These are phyloP conservation scores for Panagrolaimus sp. DNA, from an alignment of 1,140 invertebrate species.

Conservation along the genomic window DNA sequence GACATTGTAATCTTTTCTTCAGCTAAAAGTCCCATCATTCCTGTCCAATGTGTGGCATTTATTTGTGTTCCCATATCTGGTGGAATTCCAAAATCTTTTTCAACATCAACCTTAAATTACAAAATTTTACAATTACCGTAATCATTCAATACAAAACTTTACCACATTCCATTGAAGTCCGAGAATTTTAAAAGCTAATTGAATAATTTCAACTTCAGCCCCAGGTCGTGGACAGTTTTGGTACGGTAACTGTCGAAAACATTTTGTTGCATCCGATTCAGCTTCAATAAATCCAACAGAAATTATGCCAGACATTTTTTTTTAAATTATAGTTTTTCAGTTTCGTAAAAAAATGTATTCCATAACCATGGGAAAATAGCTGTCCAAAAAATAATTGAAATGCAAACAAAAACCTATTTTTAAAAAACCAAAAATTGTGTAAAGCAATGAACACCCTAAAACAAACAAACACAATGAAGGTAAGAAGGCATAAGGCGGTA, in stretches of 20 bases:
- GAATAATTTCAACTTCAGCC: conserved; percentile 37
- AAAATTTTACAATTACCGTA: conserved; percentile 11
- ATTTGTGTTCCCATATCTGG: conserved; percentile 17
- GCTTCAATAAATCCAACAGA: conserved; percentile 32
- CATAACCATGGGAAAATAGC: background rate
- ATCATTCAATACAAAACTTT: background rate
- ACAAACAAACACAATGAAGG: too few species aligned
- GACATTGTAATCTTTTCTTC: conserved; percentile 33
- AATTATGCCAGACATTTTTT: conserved; percentile 1
- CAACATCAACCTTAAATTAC: conserved; percentile 18
- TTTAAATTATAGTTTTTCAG: background rate
- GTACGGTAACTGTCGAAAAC: conserved; percentile 31
- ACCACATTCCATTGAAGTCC: conserved; percentile 35
- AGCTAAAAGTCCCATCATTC: conserved; percentile 34
- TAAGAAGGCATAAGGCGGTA: too few species aligned
- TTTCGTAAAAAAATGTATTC: background rate
- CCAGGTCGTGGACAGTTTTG: conserved; percentile 32
- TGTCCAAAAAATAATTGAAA: too few species aligned
- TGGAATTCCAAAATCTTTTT: conserved; percentile 16
- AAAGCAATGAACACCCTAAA: too few species aligned
- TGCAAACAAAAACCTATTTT: too few species aligned
- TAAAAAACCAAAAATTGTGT: too few species aligned
- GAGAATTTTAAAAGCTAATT: conserved; percentile 33
- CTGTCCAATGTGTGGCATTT: conserved; percentile 15
- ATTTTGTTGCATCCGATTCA: conserved; percentile 37